Percentiles rank a stretch among this genome's conserved stretches.
phyloP scores from a whole-genome alignment of 2,797 vertebrate genomes.

The Catharus ustulatus region DNA sequence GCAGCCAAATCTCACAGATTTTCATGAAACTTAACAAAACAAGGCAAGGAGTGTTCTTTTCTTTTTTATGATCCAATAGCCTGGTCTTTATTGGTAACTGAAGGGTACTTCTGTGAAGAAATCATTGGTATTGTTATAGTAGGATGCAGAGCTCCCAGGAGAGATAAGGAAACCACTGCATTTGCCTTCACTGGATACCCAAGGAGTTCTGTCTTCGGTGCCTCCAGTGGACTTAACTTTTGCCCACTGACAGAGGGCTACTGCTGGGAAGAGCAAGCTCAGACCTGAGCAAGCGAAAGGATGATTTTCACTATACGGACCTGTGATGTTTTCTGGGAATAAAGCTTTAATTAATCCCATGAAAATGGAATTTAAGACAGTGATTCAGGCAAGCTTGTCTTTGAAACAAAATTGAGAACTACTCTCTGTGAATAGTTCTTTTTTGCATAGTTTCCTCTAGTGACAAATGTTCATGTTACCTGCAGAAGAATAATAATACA shows the following conservation, averaged over 20 bases:
- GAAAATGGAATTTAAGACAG: not conserved
- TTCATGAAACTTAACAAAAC: not conserved
- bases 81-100: not conserved
- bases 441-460: not conserved
- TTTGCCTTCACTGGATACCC: not conserved
- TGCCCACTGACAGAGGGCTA: rapidly evolving
- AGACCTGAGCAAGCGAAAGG: not conserved
- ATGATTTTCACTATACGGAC: not conserved
- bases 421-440: rapidly evolving
- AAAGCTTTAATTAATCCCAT: not conserved
- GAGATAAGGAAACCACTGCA: not conserved
- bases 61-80: not conserved
- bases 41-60: not conserved
- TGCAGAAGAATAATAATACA: not conserved
- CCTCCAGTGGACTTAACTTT: not conserved
- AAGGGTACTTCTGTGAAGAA: not conserved
- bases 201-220: not conserved
- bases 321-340: not conserved
- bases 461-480: not conserved
- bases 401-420: not conserved
- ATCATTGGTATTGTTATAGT: not conserved
- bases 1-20: not conserved
- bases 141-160: not conserved
- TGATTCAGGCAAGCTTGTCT: not conserved
- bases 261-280: not conserved